Evolutionary conservation across 2,888 invertebrate genomes (phyloP).

Genomic region (Spisula solida): DNA sequence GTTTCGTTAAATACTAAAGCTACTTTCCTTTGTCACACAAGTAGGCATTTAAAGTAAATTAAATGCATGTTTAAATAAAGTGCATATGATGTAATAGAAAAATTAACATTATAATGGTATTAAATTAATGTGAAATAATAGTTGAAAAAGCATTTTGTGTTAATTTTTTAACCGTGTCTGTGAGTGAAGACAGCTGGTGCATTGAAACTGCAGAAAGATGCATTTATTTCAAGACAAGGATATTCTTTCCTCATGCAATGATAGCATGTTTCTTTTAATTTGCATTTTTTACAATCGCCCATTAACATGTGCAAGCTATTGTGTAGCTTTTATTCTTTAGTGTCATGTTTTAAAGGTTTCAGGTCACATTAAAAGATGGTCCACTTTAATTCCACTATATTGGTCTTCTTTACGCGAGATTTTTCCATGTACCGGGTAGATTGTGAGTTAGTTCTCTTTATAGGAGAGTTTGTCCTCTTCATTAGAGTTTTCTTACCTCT

Average conservation of each 20-base stretch:
- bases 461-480: no score
- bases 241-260: not conserved
- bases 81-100: conserved; percentile 20
- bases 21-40: not conserved
- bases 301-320: conserved; percentile 21
- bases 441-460: no score
- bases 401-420: no score
- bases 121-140: conserved; percentile 8
- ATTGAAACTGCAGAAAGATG: not conserved
- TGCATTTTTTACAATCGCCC: conserved; percentile 9
- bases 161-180: not conserved
- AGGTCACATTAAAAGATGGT: not conserved
- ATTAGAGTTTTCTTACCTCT: not conserved
- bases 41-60: conserved; percentile 22
- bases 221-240: conserved; percentile 16
- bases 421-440: no score
- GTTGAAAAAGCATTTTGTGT: conserved; percentile 21
- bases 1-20: not conserved
- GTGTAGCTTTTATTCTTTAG: not conserved
- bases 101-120: conserved; percentile 26
- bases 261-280: not conserved
- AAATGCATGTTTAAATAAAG: conserved; percentile 18
- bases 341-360: not conserved
- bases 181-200: not conserved
- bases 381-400: not conserved